A percentile compares a stretch with the other conserved stretches of the same genome.
These are phyloP conservation scores for Caenorhabditis virilis DNA, from an alignment of 2,888 invertebrate genomes.

Conservation along the genomic window DNA sequence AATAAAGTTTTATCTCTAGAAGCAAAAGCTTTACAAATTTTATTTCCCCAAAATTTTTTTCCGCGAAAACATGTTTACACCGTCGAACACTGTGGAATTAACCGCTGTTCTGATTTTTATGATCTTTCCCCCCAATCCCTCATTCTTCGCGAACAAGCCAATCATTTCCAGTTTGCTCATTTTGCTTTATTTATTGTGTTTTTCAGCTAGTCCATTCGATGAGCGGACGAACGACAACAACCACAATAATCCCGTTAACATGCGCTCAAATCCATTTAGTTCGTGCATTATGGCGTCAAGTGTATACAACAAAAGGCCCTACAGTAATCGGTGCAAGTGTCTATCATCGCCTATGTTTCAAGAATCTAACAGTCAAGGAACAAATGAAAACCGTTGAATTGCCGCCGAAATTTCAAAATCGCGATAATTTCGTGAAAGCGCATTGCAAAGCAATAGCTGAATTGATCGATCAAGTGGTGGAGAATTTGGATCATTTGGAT, in stretches of 20 bases:
- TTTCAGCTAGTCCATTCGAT: conserved; percentile 47
- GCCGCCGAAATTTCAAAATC: conserved; percentile 61
- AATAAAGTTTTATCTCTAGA: no score
- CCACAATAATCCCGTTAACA: conserved; percentile 66
- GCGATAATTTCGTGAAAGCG: conserved; percentile 63
- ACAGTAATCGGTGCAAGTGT: conserved; percentile 66
- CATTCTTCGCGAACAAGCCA: no score
- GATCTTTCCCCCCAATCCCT: no score
- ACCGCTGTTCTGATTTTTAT: no score
- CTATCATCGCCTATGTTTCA: conserved; percentile 67
- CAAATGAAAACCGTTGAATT: conserved; percentile 59
- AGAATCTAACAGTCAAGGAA: conserved; percentile 61
- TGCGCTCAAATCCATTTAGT: conserved; percentile 66
- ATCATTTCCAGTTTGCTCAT: no score
- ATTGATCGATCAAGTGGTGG: conserved; percentile 65
- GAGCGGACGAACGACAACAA: conserved; percentile 55
- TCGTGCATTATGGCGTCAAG: conserved; percentile 53
- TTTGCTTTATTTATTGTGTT: no score
- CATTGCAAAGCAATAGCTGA: conserved; percentile 65
- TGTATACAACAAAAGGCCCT: conserved; percentile 60
- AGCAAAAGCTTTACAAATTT: no score
- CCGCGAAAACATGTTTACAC: no score
- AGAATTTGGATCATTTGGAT: conserved; percentile 64
- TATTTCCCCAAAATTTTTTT: no score
- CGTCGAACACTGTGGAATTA: no score